A percentile compares a stretch with the other conserved stretches of the same genome.
Conservation (phyloP, 2,113 vertebrate species). For the Asarcornis scutulata region DNA sequence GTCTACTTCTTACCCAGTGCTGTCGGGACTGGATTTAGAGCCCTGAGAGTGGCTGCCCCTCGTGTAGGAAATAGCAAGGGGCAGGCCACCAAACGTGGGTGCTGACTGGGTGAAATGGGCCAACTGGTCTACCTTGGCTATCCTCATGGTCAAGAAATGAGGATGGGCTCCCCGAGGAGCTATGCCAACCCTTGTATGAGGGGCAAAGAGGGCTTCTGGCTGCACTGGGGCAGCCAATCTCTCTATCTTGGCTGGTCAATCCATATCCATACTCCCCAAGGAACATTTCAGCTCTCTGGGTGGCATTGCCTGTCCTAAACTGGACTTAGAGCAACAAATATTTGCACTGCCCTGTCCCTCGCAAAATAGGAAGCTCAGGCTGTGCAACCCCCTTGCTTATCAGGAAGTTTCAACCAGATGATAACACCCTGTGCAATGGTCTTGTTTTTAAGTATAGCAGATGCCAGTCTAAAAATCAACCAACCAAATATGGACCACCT, state of each 20-base stretch:
- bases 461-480: background rate
- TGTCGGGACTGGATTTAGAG: no score
- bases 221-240: background rate
- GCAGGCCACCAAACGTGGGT: no score
- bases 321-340: background rate
- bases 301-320: background rate
- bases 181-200: no score
- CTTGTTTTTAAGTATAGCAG: background rate
- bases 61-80: no score
- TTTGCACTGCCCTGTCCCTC: background rate
- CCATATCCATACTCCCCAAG: background rate
- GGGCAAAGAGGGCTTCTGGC: no score
- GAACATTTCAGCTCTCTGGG: background rate
- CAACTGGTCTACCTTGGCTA: no score
- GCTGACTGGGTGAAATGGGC: no score
- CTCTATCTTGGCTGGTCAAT: background rate
- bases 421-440: background rate
- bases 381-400: background rate
- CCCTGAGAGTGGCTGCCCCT: no score
- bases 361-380: background rate
- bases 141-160: no score
- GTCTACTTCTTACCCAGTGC: no score
- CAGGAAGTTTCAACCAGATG: background rate
- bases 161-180: no score
- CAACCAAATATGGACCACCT: background rate